Evolutionary conservation across 1,140 invertebrate species (phyloP), one percentile per base, ranked within the genome.

Genomic region (Cataglyphis hispanica): DNA sequence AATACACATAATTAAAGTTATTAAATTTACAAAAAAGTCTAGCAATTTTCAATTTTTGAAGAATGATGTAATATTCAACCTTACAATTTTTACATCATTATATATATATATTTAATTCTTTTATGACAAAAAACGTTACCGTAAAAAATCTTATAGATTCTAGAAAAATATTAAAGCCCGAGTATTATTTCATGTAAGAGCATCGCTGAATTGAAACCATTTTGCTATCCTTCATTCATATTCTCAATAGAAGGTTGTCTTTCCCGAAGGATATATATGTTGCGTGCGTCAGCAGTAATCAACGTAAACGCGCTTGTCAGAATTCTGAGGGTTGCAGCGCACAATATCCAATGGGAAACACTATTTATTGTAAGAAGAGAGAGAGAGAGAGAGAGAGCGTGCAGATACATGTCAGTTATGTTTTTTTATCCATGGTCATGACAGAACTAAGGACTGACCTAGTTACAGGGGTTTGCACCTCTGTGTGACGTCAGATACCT

Each of bases 401-500:
- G 19, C 37, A 69, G 34, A 16, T 77, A 40, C 43, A 25, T 8
- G 22, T 22, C 34, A 34, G 37, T 81, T 81, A 50, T 34, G 10
- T 60, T 46, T 86, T 87, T 89, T 87, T 91, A 85, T 64, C 76
- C 70, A 80, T 91, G 91, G 89, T 88, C 91, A 91, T 92, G 91
- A 87, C 87, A 90, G 84, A 88, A 86, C 80, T 84, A 87, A 91
- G 75, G 84, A 81, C 64, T 87, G 90, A 91, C 91, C 89, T 78
- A 91, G 72, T 91, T 90, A 66, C 85, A 86, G 87, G 86, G 70
- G 67, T 40, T 76, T 84, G 78, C 86, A 89, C 87, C 84, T 84
- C 85, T 69, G 69, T 56, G 81, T 92, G 89, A 92, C 91, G 91
- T 92, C 90, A 91, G n/a, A 53, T 19, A n/a, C n/a, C n/a, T n/a